These are phyloP conservation scores for Eptatretus burgeri DNA, from an alignment of 2,113 vertebrate genomes.

Conservation along the genomic window DNA sequence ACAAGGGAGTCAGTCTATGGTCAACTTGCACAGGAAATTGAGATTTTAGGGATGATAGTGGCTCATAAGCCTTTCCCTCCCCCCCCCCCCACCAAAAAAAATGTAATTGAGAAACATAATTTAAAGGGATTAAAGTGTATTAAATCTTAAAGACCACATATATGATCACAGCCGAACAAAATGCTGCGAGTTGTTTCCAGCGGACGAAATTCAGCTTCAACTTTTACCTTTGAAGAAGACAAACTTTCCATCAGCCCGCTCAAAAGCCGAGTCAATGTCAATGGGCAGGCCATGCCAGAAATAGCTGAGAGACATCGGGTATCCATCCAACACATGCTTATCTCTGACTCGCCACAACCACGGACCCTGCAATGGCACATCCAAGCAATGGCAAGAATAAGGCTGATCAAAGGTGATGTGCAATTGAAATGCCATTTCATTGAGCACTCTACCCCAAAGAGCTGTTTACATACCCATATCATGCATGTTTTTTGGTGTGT, in stretches of 20 bases:
- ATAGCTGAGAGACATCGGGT: conserved; percentile 70
- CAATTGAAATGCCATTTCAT: too few relatives aligned
- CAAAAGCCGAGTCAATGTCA: conserved; percentile 56
- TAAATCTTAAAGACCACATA: neutral
- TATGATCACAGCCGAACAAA: neutral
- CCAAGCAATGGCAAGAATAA: neutral
- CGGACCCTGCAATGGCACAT: conserved; percentile 24
- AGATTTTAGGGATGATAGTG: conserved; percentile 14
- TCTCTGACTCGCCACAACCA: conserved; percentile 88
- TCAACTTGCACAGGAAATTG: conserved; percentile 9
- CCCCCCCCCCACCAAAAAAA: too few relatives aligned
- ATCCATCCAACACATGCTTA: conserved; percentile 67
- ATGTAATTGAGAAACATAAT: conserved; percentile 12
- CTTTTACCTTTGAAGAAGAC: conserved; percentile 78
- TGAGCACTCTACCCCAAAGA: too few relatives aligned
- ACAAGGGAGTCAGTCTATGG: too few relatives aligned
- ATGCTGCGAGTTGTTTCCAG: too few relatives aligned
- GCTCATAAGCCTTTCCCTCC: conserved; percentile 15
- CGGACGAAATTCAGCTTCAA: neutral
- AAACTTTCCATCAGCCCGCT: conserved; percentile 62
- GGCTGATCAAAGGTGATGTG: too few relatives aligned
- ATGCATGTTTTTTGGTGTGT: too few relatives aligned
- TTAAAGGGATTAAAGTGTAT: conserved; percentile 7
- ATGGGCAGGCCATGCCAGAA: conserved; percentile 64
- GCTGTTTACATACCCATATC: too few relatives aligned